Evolutionary conservation across 2,888 invertebrate species (phyloP).

Genomic region (Thereva nobilitata): DNA sequence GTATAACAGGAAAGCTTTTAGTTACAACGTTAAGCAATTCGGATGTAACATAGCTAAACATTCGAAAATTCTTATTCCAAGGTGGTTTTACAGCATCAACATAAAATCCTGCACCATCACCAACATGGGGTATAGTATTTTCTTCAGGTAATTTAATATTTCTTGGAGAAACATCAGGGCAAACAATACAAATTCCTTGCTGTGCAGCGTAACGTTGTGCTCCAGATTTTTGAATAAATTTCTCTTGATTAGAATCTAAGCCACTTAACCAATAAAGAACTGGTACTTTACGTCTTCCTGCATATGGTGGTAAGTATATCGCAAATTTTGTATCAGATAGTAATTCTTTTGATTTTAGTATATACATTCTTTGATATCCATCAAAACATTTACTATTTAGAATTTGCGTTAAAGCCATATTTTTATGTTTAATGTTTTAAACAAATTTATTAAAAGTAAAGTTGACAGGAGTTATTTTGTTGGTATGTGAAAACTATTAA

Average conservation of each 20-base stretch:
- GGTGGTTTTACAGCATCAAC: slow-evolving; percentile 89
- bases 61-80: slow-evolving; percentile 90
- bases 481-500: too few species aligned
- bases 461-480: too few species aligned
- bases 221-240: slow-evolving; percentile 95
- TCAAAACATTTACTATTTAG: too few species aligned
- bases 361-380: too few species aligned
- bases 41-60: slow-evolving; percentile 72
- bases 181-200: slow-evolving; percentile 83
- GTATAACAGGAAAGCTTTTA: slow-evolving; percentile 69
- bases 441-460: slow-evolving; percentile 58
- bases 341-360: slow-evolving; percentile 60
- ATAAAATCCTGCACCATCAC: slow-evolving; percentile 94
- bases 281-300: slow-evolving; percentile 62
- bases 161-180: slow-evolving; percentile 95
- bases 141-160: slow-evolving; percentile 88
- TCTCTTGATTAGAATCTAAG: slow-evolving; percentile 90
- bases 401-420: too few species aligned
- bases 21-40: slow-evolving; percentile 79
- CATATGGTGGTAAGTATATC: slow-evolving; percentile 78
- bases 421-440: slow-evolving; percentile 64
- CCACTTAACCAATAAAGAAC: slow-evolving; percentile 92
- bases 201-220: slow-evolving; percentile 88
- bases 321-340: slow-evolving; percentile 94
- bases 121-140: slow-evolving; percentile 92